Conservation (phyloP, 2,113 vertebrate genomes). For the Leptobrachium leishanense region DNA sequence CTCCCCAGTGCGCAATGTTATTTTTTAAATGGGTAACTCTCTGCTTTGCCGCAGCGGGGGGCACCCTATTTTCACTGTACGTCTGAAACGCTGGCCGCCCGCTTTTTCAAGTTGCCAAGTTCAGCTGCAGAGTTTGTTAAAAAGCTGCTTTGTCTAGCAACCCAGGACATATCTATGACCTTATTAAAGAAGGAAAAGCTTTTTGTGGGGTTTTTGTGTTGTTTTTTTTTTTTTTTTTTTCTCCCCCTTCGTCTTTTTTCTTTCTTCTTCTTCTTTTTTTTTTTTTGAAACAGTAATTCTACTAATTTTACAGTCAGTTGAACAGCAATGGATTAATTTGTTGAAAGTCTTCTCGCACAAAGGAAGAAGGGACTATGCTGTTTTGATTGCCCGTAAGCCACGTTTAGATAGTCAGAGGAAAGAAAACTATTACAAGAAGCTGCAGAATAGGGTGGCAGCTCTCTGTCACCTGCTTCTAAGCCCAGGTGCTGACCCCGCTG, state of each 20-base stretch:
- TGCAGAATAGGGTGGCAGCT: slow-evolving; percentile 61
- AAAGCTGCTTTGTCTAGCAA: slow-evolving; percentile 70
- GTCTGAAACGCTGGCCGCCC: slow-evolving; percentile 58
- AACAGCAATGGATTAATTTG: slow-evolving; percentile 91
- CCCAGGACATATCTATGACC: slow-evolving; percentile 65
- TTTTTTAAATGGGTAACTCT: slow-evolving; percentile 57
- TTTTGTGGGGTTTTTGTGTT: slow-evolving; percentile 25
- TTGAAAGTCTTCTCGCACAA: slow-evolving; percentile 83
- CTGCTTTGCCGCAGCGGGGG: slow-evolving; percentile 53
- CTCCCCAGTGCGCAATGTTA: slow-evolving; percentile 51
- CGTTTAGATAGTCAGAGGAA: slow-evolving; percentile 63
- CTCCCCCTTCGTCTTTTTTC: background rate
- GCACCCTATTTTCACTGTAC: slow-evolving; percentile 53
- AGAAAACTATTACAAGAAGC: slow-evolving; percentile 67
- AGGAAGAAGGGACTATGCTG: slow-evolving; percentile 80
- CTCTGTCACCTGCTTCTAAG: slow-evolving; percentile 81
- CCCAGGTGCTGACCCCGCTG: slow-evolving; percentile 78
- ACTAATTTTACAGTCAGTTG: slow-evolving; percentile 95
- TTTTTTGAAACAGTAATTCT: slow-evolving; percentile 82
- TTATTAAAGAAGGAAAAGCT: slow-evolving; percentile 69
- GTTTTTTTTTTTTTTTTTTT: slow-evolving; percentile 61
- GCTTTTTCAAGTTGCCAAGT: slow-evolving; percentile 61
- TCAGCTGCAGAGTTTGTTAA: slow-evolving; percentile 67
- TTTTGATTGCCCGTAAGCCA: slow-evolving; percentile 75
- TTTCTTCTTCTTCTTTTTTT: slow-evolving; percentile 29